Conservation (phyloP, 1,140 invertebrate species). For the Eumaeus atala region DNA sequence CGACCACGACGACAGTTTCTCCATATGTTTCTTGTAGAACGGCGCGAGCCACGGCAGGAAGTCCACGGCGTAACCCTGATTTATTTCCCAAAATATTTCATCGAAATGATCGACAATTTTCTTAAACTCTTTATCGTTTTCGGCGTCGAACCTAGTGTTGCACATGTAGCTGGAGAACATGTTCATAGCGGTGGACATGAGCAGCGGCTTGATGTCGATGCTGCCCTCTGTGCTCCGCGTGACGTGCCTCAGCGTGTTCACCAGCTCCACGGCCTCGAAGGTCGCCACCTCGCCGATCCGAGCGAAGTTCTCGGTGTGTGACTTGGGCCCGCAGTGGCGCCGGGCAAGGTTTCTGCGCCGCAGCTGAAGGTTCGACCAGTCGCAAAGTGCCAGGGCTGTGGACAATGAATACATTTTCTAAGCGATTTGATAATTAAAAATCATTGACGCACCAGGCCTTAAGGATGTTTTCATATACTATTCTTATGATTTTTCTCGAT, state of each 20-base stretch:
- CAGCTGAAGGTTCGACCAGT: slow-evolving; percentile 89
- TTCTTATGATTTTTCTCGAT: too few relatives aligned
- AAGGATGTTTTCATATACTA: too few relatives aligned
- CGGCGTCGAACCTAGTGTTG: slow-evolving; percentile 80
- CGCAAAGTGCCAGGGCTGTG: slow-evolving; percentile 88
- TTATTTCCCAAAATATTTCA: slow-evolving; percentile 92
- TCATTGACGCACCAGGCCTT: too few relatives aligned
- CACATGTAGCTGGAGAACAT: slow-evolving; percentile 92
- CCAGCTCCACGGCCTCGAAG: slow-evolving; percentile 76
- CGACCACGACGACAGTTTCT: slow-evolving; percentile 80
- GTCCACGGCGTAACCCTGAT: slow-evolving; percentile 90
- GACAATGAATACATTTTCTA: slow-evolving; percentile 39
- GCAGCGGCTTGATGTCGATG: slow-evolving; percentile 66
- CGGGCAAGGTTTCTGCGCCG: slow-evolving; percentile 84
- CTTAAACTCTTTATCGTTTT: slow-evolving; percentile 80
- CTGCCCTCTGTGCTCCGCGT: slow-evolving; percentile 39
- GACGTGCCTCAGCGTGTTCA: slow-evolving; percentile 70
- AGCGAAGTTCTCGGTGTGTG: slow-evolving; percentile 81
- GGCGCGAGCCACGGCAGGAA: slow-evolving; percentile 90
- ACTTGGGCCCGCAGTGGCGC: slow-evolving; percentile 84
- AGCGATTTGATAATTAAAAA: too few relatives aligned
- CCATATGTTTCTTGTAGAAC: slow-evolving; percentile 81
- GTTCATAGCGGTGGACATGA: slow-evolving; percentile 84
- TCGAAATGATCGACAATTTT: slow-evolving; percentile 85
- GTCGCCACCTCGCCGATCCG: slow-evolving; percentile 79